Percentiles rank a stretch among this genome's conserved stretches.
Evolutionary conservation across 2,113 vertebrate genomes (phyloP).

Genomic region (Daubentonia madagascariensis): DNA sequence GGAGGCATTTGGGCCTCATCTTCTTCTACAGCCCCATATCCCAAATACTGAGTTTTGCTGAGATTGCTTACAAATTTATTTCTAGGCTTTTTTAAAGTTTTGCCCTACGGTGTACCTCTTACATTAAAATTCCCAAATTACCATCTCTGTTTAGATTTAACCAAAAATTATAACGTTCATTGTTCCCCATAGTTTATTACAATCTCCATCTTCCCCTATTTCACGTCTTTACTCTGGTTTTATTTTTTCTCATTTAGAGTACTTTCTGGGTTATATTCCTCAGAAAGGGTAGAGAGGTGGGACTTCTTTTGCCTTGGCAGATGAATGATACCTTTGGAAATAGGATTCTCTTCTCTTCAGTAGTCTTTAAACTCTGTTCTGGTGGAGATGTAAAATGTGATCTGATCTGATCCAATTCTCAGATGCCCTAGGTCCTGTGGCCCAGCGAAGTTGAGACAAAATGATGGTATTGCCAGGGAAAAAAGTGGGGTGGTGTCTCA

Average conservation of each 20-base stretch:
- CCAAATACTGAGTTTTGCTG: not conserved
- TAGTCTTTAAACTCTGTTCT: not conserved
- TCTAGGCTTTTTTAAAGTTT: not conserved
- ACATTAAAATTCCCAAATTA: not conserved
- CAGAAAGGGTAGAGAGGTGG: not conserved
- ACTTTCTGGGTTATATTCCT: not conserved
- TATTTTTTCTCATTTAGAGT: not conserved
- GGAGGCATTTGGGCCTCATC: too few relatives aligned
- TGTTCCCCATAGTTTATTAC: not conserved
- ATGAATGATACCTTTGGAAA: not conserved
- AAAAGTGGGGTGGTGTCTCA: not conserved
- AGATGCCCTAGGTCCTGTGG: not conserved
- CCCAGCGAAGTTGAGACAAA: not conserved
- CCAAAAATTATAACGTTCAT: not conserved
- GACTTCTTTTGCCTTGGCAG: not conserved
- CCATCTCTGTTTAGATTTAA: not conserved
- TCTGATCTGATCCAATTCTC: not conserved
- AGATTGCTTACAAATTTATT: not conserved
- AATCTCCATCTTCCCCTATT: too few relatives aligned
- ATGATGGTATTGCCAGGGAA: not conserved
- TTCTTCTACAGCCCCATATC: not conserved
- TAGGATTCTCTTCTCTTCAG: not conserved
- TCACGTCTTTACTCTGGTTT: not conserved
- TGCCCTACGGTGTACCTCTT: not conserved
- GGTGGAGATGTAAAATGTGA: not conserved